These are phyloP conservation scores for Hydroisotoma schaefferi DNA, from an alignment of 2,888 invertebrate species.

Conservation along the genomic window DNA sequence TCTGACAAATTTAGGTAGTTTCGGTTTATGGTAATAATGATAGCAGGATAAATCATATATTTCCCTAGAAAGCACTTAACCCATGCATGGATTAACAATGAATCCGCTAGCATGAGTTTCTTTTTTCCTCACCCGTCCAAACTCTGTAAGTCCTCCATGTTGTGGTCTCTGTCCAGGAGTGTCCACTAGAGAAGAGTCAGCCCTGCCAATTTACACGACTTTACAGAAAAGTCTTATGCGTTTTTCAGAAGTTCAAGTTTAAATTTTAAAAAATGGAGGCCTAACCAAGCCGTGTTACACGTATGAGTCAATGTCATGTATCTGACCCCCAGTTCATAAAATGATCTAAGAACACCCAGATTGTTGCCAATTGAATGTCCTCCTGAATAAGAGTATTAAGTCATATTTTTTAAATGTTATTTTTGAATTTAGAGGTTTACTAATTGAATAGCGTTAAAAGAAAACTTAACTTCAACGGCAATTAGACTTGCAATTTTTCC, in stretches of 20 bases:
- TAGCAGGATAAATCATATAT: no score
- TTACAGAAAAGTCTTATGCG: constrained; percentile 42
- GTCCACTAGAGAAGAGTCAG: constrained; percentile 62
- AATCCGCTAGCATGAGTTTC: no score
- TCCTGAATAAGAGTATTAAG: no score
- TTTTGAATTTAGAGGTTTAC: no score
- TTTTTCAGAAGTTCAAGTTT: constrained; percentile 42
- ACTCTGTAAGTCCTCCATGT: constrained; percentile 72
- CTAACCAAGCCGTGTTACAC: constrained; percentile 83
- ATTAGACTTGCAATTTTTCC: constrained; percentile 61
- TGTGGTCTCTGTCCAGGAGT: constrained; percentile 60
- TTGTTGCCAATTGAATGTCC: constrained; percentile 89
- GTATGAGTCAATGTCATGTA: constrained; percentile 89
- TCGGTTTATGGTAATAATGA: no score
- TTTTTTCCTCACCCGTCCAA: constrained; percentile 72
- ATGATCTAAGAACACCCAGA: constrained; percentile 78
- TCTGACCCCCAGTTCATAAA: constrained; percentile 81
- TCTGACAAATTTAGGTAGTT: no score
- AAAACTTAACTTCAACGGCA: constrained; percentile 32
- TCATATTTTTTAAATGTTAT: no score
- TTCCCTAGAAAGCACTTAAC: no score
- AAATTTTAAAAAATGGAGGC: background rate
- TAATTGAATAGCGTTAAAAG: no score
- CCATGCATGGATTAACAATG: no score
- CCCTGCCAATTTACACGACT: constrained; percentile 54